Base-by-base conservation (phyloP, 2,888 invertebrate genomes). In the Aleiodes leptofemur region DNA sequence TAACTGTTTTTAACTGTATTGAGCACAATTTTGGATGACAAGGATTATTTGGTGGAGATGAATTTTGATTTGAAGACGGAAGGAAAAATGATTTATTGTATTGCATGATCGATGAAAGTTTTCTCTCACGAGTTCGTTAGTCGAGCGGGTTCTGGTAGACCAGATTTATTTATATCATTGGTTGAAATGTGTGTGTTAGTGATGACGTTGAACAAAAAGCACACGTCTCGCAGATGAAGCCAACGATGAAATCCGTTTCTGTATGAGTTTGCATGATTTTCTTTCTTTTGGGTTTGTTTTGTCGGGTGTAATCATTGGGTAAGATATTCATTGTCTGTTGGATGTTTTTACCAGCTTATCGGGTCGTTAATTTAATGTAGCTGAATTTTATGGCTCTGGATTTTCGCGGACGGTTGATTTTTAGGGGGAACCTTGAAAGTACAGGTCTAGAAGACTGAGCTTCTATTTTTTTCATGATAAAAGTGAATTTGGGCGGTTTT, bases 81-180 rank as follows among this genome's bases (percentile, higher is more conserved):
- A 59, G n/a, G n/a, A 59, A 6, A 53, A 34, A 59, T 59, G 59
- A 59, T 59, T 59, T 59, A 59, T 38, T 4, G 59, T 3, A 59
- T 31, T 59, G 38, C 5, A 59, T 59, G 59, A 59, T 59, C 34
- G 34, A 59, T 59, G 59, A 59, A 34, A 34, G 59, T 31, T 34
- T 56, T 56, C 56, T 34, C 31, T 34, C n/a, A 59, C 34, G 34
- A 34, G 34, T 59, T 59, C 59, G 11, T 59, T n/a, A 59, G 59
- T 34, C 34, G 34, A 59, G n/a, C 34, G 31, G 5, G 34, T 13
- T 59, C 3, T 23, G 34, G 31, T n/a, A n/a, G 16, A 56, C 16
- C 56, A 55, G 6, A 53, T 38, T 70, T 70, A 53, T 50, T 53
- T 70, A 50, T 68, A 68, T 48, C 23, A 16, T 14, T 14, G 8